phyloP scores from a whole-genome alignment of 1,140 invertebrate species.

The Theocolax elegans region DNA sequence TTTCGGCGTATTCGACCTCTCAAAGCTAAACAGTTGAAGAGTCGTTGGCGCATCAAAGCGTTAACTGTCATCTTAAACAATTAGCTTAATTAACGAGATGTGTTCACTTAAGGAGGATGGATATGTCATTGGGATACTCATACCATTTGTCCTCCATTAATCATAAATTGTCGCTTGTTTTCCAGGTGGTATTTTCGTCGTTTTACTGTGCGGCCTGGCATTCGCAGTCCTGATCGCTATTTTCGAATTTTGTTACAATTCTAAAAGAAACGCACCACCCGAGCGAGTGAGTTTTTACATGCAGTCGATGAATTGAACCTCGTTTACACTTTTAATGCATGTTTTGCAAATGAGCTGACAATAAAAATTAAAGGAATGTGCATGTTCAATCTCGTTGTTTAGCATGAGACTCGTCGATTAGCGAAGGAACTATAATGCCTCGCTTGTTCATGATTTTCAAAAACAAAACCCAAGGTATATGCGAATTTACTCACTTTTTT shows the following conservation, averaged over 20 bases:
- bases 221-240: conserved; percentile 81
- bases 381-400: conserved; percentile 42
- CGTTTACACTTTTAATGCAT: too few species aligned
- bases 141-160: too few species aligned
- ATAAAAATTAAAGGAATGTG: conserved; percentile 45
- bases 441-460: too few species aligned
- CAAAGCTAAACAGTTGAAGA: too few species aligned
- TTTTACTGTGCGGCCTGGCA: conserved; percentile 81
- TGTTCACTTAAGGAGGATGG: not conserved
- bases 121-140: not conserved
- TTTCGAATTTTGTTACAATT: conserved; percentile 86
- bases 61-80: too few species aligned
- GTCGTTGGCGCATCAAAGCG: too few species aligned
- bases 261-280: conserved; percentile 74
- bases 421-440: conserved; percentile 52
- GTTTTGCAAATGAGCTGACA: too few species aligned
- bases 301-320: not conserved
- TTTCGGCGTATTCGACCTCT: not conserved
- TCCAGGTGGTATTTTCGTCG: conserved; percentile 90
- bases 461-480: too few species aligned
- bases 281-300: conserved; percentile 71
- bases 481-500: too few species aligned
- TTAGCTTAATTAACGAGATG: conserved; percentile 21
- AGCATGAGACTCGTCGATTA: conserved; percentile 65
- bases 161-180: too few species aligned